Conservation (phyloP, 2,113 vertebrate species). For the Charadrius vociferus region DNA sequence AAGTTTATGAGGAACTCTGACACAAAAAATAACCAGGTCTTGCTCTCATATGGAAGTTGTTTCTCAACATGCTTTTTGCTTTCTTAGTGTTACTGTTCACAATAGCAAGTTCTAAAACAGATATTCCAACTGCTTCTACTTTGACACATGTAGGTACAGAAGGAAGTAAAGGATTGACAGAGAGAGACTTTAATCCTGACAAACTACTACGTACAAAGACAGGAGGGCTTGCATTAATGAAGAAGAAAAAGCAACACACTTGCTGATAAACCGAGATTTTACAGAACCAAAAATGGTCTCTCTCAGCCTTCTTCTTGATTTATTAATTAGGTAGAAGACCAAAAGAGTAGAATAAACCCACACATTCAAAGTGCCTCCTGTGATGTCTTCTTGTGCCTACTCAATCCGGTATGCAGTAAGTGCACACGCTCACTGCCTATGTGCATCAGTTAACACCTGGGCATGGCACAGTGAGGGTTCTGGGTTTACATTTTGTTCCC, state of each 20-base stretch:
- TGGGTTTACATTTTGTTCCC: background rate
- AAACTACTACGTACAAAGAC: background rate
- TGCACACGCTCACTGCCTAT: rapidly evolving
- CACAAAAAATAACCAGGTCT: background rate
- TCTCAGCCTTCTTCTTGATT: background rate
- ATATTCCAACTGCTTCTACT: background rate
- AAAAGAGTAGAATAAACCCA: background rate
- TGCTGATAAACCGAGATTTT: background rate
- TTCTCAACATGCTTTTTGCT: background rate
- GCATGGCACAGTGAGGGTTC: background rate
- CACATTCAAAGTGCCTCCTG: rapidly evolving
- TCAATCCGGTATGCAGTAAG: background rate
- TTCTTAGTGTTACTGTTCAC: background rate
- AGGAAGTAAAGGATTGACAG: background rate
- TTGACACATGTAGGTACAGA: background rate
- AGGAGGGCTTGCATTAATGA: background rate
- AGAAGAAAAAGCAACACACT: background rate
- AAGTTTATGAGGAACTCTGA: background rate
- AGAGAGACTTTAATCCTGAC: background rate
- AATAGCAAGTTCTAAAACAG: background rate
- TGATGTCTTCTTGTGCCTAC: background rate
- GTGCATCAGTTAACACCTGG: background rate
- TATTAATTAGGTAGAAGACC: background rate
- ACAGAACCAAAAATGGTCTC: rapidly evolving
- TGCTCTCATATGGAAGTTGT: background rate